Evolutionary conservation across 2,797 vertebrate species (phyloP).

Genomic region (Onychomys torridus): DNA sequence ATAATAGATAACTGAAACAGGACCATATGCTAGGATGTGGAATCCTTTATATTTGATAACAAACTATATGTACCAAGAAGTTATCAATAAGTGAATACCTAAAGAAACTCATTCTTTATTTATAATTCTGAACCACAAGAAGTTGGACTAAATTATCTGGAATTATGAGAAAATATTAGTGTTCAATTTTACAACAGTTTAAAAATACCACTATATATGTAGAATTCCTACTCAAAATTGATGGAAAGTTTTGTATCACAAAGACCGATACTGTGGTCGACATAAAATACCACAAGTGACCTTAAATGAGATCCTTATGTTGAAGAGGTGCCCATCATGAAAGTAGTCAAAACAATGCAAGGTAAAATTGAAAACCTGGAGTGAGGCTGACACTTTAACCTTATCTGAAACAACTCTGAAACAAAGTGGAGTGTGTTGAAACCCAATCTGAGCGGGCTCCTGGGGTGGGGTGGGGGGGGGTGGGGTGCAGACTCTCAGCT

Average conservation of each 20-base stretch:
- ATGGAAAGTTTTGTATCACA: constrained; percentile 14
- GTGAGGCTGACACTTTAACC: not conserved
- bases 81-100: not conserved
- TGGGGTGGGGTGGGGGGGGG: too few relatives aligned
- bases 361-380: constrained; percentile 33
- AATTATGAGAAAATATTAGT: constrained; percentile 31
- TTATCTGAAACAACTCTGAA: constrained; percentile 17
- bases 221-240: constrained; percentile 18
- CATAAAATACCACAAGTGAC: constrained; percentile 20
- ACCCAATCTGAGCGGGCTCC: not conserved
- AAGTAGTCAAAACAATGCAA: constrained; percentile 46
- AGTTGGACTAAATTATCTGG: not conserved
- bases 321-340: constrained; percentile 6
- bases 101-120: constrained; percentile 11
- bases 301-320: not conserved
- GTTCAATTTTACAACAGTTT: not conserved
- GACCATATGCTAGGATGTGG: not conserved
- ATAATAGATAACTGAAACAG: constrained; percentile 11
- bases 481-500: not conserved
- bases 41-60: constrained; percentile 15
- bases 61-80: not conserved
- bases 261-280: constrained; percentile 26
- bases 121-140: constrained; percentile 38
- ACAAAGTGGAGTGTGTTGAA: not conserved
- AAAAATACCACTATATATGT: constrained; percentile 21